phyloP scores from a whole-genome alignment of 2,888 invertebrate species.

The Tetragnatha montana region DNA sequence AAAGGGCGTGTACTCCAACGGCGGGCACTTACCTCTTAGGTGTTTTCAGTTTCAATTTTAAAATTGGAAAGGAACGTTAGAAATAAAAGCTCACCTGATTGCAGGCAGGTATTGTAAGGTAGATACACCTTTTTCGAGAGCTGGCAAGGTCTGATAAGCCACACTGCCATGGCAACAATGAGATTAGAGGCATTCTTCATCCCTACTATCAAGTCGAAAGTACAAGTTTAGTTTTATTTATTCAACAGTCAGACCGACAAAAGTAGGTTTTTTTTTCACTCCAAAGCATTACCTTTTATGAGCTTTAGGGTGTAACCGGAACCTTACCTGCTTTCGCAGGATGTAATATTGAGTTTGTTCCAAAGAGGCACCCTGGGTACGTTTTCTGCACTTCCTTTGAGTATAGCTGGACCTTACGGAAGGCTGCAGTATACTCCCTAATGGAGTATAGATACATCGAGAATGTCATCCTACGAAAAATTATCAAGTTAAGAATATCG shows the following conservation, averaged over 20 bases:
- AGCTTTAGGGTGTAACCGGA: constrained; percentile 20
- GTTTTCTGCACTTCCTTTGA: neutral
- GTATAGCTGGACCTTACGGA: neutral
- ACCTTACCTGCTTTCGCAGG: neutral
- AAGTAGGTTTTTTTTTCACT: constrained; percentile 16
- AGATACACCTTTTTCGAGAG: constrained; percentile 51
- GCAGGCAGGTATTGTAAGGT: constrained; percentile 45
- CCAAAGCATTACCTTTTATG: constrained; percentile 19
- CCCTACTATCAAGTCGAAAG: constrained; percentile 58
- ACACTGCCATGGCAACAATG: constrained; percentile 40
- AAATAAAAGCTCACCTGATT: constrained; percentile 53
- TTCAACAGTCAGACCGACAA: constrained; percentile 37
- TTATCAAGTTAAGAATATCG: no score
- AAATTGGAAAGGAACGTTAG: constrained; percentile 60
- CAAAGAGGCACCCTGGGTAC: neutral
- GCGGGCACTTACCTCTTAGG: constrained; percentile 25
- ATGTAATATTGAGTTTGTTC: neutral
- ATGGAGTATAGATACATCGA: no score
- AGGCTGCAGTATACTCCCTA: neutral
- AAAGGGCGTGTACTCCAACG: neutral
- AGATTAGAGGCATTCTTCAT: constrained; percentile 57
- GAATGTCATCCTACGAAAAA: no score
- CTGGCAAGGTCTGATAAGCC: constrained; percentile 44
- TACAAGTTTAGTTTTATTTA: constrained; percentile 64
- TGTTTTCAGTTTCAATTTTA: constrained; percentile 46